Evolutionary conservation across 2,888 invertebrate genomes (phyloP), one percentile per base, ranked within the genome.

Genomic region (Pristionchus arcanus): DNA sequence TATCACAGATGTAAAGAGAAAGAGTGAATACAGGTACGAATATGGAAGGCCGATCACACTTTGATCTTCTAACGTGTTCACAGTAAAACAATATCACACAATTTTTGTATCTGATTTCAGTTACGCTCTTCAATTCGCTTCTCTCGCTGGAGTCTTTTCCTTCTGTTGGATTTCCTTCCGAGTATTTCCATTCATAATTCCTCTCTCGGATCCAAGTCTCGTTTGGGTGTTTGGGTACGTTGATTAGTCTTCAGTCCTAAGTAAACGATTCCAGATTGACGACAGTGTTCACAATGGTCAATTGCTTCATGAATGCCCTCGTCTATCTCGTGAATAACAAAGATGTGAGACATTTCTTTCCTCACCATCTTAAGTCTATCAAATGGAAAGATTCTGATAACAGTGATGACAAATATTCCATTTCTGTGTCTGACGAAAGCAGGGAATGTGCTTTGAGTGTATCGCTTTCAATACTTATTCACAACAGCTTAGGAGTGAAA

Each of bases 151-250:
- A 15, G 25, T 74, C 74, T 74, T 74, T 21, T 74, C 74, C 15
- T 74, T 74, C 74, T 74, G 74, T 34, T 74, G 74, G 74, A 34
- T 74, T 34, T 74, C 74, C 15, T 74, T 74, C 74, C 34, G 74
- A 4, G 37, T 74, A 15, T 77, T 77, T 31, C 77, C 77, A 1
- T 42, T 77, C 25, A 42, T 49, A 19, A 42, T 42, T 25, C 77
- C 77, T n/a, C 21, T 77, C 77, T 77, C 77, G 21, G 74, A 74
- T 74, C 74, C 74, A 19, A 74, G 34, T 37, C 74, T 74, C 9
- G 34, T 37, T 34, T 74, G 74, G 74, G 25, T 74, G 0, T 74
- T 74, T 21, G 74, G 74, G 74, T 74, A 37, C 42, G 42, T 5
- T 42, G 3, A 3, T 42, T 42, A 5, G 9, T 9, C 42, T 3